Conservation (phyloP, 2,113 vertebrate species). For the Coryphaenoides rupestris region DNA sequence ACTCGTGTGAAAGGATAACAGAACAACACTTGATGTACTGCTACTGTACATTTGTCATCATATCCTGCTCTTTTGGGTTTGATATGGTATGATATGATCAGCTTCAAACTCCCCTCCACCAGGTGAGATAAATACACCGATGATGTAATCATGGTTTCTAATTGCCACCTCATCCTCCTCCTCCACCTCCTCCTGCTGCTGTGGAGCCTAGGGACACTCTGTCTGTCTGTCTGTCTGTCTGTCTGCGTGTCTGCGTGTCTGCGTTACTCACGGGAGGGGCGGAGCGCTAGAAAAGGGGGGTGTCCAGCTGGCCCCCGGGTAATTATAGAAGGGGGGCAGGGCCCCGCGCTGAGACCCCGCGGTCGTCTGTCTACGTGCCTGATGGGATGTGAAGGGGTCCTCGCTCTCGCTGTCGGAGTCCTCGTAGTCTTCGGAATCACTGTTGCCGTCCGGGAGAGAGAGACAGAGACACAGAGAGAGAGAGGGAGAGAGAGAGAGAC, state of each 20-base stretch:
- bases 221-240: conserved; percentile 76
- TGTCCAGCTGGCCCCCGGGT: conserved; percentile 76
- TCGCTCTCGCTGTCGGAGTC: conserved; percentile 88
- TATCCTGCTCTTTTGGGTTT: background rate
- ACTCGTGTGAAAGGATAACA: too few species aligned
- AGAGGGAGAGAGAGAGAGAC: background rate
- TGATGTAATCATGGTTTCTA: conserved; percentile 22
- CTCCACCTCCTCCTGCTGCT: conserved; percentile 7
- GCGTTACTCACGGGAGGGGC: conserved; percentile 81
- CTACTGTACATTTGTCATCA: too few species aligned
- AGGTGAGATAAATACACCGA: conserved; percentile 1
- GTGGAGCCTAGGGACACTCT: conserved; percentile 35
- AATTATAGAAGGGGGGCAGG: conserved; percentile 80
- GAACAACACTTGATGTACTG: too few species aligned
- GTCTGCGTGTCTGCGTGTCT: conserved; percentile 73
- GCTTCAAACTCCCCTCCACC: background rate
- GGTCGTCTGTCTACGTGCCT: conserved; percentile 85
- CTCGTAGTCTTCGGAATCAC: conserved; percentile 81
- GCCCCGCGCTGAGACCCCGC: conserved; percentile 76
- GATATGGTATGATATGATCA: conserved; percentile 34
- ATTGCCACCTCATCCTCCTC: conserved; percentile 18
- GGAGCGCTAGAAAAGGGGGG: conserved; percentile 78
- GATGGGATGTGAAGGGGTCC: conserved; percentile 91
- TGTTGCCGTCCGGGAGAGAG: conserved; percentile 56
- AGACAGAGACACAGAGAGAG: conserved; percentile 19